Evolutionary conservation across 2,113 vertebrate species (phyloP).

Genomic region (sheep (Ovis aries)): ARS-UI_Ramb_v3.0 NC_056056.1:142564001-142564500

Average conservation of each 20-base stretch:
- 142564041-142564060: background rate
- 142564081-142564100: background rate
- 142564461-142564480: background rate
- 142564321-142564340: background rate
- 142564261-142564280: background rate
- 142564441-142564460: background rate
- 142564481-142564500: background rate
- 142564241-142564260: background rate
- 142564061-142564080: background rate
- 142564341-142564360: background rate
- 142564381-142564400: background rate
- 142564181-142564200: background rate
- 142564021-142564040: background rate
- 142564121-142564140: background rate
- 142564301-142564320: background rate
- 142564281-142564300: background rate
- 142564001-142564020: background rate
- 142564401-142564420: background rate
- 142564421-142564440: background rate
- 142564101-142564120: background rate
- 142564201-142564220: background rate
- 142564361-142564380: background rate
- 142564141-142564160: background rate
- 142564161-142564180: background rate
- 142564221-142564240: background rate